Evolutionary conservation across 2,113 vertebrate genomes (phyloP).

Genomic region (Phylloscopus trochiloides): DNA sequence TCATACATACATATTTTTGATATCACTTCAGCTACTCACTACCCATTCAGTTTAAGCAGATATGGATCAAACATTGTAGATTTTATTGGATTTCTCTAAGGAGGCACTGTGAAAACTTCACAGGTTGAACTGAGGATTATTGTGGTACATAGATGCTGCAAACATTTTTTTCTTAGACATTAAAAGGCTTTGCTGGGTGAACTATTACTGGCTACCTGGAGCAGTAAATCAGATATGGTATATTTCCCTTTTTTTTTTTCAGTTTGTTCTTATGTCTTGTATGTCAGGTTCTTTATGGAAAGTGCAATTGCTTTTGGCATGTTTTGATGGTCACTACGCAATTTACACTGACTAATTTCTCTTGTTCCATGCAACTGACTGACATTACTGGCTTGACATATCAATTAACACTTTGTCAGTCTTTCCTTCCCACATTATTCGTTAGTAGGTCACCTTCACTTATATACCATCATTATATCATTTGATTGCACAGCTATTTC

Average conservation of each 20-base stretch:
- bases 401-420: conserved; percentile 43
- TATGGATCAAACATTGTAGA: not conserved
- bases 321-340: not conserved
- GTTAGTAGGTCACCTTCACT: conserved; percentile 39
- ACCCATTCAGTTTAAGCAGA: not conserved
- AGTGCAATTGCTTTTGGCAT: not conserved
- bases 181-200: not conserved
- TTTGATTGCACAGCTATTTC: conserved; percentile 36
- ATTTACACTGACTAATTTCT: conserved; percentile 34
- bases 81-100: not conserved
- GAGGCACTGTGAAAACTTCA: not conserved
- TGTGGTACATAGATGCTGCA: not conserved
- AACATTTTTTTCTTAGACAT: not conserved
- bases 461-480: conserved; percentile 5
- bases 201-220: not conserved
- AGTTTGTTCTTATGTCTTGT: not conserved
- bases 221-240: not conserved
- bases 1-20: not conserved
- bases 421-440: conserved; percentile 20
- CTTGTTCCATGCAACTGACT: not conserved
- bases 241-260: not conserved
- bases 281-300: not conserved
- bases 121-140: not conserved
- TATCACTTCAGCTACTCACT: not conserved
- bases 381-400: conserved; percentile 26